These are phyloP conservation scores for Andricus quercusramuli DNA, from an alignment of 2,888 invertebrate species.

Conservation along the genomic window DNA sequence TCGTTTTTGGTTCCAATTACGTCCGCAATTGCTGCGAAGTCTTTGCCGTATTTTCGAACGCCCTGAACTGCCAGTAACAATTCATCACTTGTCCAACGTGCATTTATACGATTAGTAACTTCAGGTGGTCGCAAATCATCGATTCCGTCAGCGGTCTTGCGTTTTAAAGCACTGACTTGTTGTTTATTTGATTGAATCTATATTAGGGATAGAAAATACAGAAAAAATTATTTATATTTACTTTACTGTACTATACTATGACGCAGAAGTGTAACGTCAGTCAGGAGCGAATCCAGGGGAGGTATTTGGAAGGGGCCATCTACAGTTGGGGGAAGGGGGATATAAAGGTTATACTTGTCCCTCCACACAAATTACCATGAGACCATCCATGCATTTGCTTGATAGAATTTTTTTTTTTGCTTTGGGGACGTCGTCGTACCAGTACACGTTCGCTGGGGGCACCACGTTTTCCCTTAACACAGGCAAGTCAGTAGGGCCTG, in stretches of 20 bases:
- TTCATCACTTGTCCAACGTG: conserved; percentile 96
- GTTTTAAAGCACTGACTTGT: conserved; percentile 91
- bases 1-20: conserved; percentile 97
- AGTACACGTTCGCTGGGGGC: no score
- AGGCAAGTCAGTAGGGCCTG: no score
- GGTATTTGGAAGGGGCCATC: no score
- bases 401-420: no score
- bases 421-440: no score
- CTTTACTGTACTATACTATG: neutral
- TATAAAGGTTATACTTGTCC: no score
- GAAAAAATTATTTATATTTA: neutral
- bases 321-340: no score
- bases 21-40: conserved; percentile 96
- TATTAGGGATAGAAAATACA: conserved; percentile 20
- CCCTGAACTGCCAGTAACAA: conserved; percentile 94
- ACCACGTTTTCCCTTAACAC: no score
- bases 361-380: no score
- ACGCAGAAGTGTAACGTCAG: neutral
- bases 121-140: conserved; percentile 84
- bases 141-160: conserved; percentile 84
- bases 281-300: no score
- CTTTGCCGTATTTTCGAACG: conserved; percentile 90
- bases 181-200: conserved; percentile 98
- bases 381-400: no score
- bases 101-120: conserved; percentile 86